A percentile compares a stretch with the other conserved stretches of the same genome.
Evolutionary conservation across 2,113 vertebrate species (phyloP).

Genomic region (Rattus norvegicus): DNA sequence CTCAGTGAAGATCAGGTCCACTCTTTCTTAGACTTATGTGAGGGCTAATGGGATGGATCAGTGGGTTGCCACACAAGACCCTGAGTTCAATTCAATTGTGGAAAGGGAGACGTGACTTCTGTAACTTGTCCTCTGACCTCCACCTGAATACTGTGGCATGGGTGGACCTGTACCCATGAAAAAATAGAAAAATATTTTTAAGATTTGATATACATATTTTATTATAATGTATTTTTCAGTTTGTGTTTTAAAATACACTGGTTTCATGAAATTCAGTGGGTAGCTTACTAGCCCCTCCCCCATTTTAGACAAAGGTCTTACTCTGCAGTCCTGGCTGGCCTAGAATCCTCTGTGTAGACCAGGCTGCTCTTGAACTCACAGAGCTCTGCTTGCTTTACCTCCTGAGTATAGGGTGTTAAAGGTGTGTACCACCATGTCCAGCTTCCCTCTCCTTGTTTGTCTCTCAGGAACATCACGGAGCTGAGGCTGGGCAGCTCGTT

Average conservation of each 20-base stretch:
- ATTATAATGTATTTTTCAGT: not conserved
- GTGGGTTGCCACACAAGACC: not conserved
- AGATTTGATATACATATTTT: not conserved
- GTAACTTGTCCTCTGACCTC: not conserved
- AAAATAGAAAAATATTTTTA: not conserved
- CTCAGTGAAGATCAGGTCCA: not conserved
- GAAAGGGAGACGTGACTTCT: not conserved
- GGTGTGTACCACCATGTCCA: not conserved
- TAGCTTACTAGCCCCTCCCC: not conserved
- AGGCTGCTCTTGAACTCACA: not conserved
- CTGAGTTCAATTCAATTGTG: not conserved
- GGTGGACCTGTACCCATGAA: not conserved
- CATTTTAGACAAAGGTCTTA: not conserved
- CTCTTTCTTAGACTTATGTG: not conserved
- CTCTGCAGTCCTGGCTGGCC: not conserved
- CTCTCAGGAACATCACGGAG: not conserved
- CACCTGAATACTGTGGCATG: not conserved
- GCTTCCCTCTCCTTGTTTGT: not conserved
- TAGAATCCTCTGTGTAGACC: not conserved
- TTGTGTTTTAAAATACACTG: not conserved
- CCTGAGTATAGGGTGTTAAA: not conserved
- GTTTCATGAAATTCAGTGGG: not conserved
- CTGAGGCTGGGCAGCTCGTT: not conserved
- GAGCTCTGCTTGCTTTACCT: not conserved
- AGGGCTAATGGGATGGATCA: not conserved